Base-by-base conservation (phyloP, 1,140 invertebrate species). In the Cotesia glomerata region DNA sequence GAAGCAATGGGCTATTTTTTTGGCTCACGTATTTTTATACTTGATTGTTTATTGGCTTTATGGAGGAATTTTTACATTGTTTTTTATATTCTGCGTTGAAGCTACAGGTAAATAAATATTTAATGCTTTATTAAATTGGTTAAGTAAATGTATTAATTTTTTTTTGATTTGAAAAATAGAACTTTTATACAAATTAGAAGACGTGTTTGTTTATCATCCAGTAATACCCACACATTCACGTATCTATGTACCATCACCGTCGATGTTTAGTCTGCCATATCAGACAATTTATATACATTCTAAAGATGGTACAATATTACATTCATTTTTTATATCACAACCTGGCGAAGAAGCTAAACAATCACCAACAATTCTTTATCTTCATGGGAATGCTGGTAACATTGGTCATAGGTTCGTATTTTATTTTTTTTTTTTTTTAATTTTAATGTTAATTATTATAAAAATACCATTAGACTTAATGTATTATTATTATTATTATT, bases 361-460 rank as follows among this genome's bases (percentile, higher is more conserved):
- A 52, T 90, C 89, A 61, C 94, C 95, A 1, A 97, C 96, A 1
- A 86, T 98, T 76, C 85, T 98, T 14, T 98, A 95, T 87, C 92
- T 98, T 63, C 97, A 98, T 89, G 97, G 97, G 7, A 98, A 98
- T 91, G 96, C 97, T 72, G 97, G 97, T 14, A 98, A 98, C 84
- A 95, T 98, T 89, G 97, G 96, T 0, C 96, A 98, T 83, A 91
- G 94, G 93, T 95, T 45, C 8, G 11, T 45, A 45, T 45, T 45
- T 45, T 7, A 45, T 45, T 45, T 45, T 11, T n/a, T n/a, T n/a
- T n/a, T n/a, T n/a, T n/a, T n/a, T n/a, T n/a, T n/a, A n/a, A n/a
- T n/a, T n/a, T n/a, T n/a, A n/a, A n/a, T n/a, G n/a, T n/a, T n/a
- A n/a, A n/a, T n/a, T n/a, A n/a, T n/a, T n/a, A n/a, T n/a, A n/a